Percentiles rank a stretch among this genome's conserved stretches.
Evolutionary conservation across 2,888 invertebrate species (phyloP).

Genomic region (Scaptomyza flava): DNA sequence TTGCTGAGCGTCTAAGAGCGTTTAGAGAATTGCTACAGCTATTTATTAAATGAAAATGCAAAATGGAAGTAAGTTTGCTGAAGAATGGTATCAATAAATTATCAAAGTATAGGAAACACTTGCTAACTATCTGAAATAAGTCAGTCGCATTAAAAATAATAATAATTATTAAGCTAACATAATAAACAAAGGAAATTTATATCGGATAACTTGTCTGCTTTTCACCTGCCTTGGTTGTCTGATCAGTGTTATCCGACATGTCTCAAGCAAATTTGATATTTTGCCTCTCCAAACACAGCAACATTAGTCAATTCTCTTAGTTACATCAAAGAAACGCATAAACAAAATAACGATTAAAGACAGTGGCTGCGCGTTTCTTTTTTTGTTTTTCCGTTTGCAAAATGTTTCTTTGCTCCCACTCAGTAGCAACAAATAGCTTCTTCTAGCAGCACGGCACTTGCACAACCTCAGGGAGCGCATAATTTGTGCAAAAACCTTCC

Average conservation of each 20-base stretch:
- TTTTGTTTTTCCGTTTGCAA: conserved; percentile 17
- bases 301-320: conserved; percentile 18
- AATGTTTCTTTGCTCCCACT: conserved; percentile 49
- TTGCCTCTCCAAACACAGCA: conserved; percentile 11
- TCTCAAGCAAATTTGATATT: conserved; percentile 9
- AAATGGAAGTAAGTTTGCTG: too few species aligned
- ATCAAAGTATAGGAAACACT: too few species aligned
- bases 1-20: conserved; percentile 9
- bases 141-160: too few species aligned
- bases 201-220: background rate
- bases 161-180: background rate
- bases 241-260: background rate
- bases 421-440: conserved; percentile 27
- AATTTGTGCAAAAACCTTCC: conserved; percentile 75
- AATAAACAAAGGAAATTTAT: too few species aligned
- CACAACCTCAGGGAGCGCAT: conserved; percentile 47
- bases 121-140: too few species aligned
- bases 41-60: too few species aligned
- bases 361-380: background rate
- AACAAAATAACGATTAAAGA: conserved; percentile 15
- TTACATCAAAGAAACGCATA: conserved; percentile 29
- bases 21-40: conserved; percentile 3
- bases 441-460: conserved; percentile 29
- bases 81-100: too few species aligned
- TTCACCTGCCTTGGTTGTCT: background rate